Base-by-base conservation (phyloP, 2,888 invertebrate genomes). In the Polyploca ridens region DNA sequence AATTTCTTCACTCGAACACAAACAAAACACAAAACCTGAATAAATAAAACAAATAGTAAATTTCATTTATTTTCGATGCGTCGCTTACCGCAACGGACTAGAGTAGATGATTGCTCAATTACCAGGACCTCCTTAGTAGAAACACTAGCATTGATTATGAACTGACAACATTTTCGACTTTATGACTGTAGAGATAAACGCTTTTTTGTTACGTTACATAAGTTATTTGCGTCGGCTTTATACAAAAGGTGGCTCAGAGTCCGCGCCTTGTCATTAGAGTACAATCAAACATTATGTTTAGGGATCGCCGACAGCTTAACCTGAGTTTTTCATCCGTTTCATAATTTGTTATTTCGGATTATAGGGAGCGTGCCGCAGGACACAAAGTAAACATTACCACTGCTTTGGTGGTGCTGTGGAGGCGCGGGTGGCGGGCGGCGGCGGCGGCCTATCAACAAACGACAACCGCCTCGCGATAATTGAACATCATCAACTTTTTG, bases 61-160 rank as follows among this genome's bases (percentile, higher is more conserved):
- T 82, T 90, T 90, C 88, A 90, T 92, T 92, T 90, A 90, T 90
- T 87, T 88, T 87, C 85, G 82, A 89, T 89, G 87, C 90, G 87
- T 86, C 85, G 91, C 89, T 92, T 88, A 93, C 93, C 93, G 85
- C 93, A 93, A 87, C 85, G 83, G 88, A 82, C 88, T 91, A 90
- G 92, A 92, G 90, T 89, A 92, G 90, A 92, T 92, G 90, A 94
- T 94, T 94, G 94, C 93, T 94, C 94, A 93, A 94, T 94, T 93
- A 93, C 90, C 84, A 88, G 90, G 93, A 93, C 93, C 93, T 93
- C 93, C 93, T 93, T 93, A 93, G 93, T 90, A 85, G 93, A 92
- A 86, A 84, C 86, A 89, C 86, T 89, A 88, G 84, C 86, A 84
- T 80, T 82, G 76, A 79, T 78, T 72, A 73, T 70, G 66, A 74